Percentiles rank a stretch among this genome's conserved stretches.
phyloP scores from a whole-genome alignment of 1,140 invertebrate species.

The Potamilus streckersoni region DNA sequence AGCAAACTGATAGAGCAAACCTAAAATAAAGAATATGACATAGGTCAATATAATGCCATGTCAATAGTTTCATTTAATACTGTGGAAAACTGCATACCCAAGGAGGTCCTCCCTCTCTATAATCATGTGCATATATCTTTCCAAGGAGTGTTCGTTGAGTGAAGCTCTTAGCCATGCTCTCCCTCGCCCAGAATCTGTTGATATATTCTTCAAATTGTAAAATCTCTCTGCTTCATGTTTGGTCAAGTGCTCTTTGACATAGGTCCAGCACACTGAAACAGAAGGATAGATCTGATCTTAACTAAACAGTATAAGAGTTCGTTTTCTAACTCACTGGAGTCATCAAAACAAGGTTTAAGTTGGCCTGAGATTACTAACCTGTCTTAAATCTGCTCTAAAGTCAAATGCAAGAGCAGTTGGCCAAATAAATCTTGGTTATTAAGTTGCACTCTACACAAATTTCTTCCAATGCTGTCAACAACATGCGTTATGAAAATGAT shows the following conservation, averaged over 20 bases:
- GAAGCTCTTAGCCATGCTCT: conserved; percentile 86
- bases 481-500: no score
- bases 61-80: no score
- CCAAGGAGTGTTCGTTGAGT: conserved; percentile 89
- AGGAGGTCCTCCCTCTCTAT: conserved; percentile 76
- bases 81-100: conserved; percentile 37
- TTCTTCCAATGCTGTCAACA: no score
- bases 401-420: no score
- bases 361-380: background rate
- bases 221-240: conserved; percentile 90
- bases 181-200: conserved; percentile 84
- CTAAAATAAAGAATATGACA: no score
- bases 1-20: no score
- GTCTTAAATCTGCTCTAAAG: background rate
- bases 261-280: conserved; percentile 66
- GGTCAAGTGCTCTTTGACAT: conserved; percentile 76
- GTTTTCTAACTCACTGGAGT: background rate
- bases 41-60: no score
- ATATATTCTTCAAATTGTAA: conserved; percentile 81
- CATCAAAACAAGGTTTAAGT: background rate
- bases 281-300: conserved; percentile 19
- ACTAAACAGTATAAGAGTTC: background rate
- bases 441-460: no score
- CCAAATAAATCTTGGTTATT: no score
- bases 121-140: conserved; percentile 84